Evolutionary conservation across 2,113 vertebrate species (phyloP), one percentile per base, ranked within the genome.

Genomic region (Neolamprologus variostigma): DNA sequence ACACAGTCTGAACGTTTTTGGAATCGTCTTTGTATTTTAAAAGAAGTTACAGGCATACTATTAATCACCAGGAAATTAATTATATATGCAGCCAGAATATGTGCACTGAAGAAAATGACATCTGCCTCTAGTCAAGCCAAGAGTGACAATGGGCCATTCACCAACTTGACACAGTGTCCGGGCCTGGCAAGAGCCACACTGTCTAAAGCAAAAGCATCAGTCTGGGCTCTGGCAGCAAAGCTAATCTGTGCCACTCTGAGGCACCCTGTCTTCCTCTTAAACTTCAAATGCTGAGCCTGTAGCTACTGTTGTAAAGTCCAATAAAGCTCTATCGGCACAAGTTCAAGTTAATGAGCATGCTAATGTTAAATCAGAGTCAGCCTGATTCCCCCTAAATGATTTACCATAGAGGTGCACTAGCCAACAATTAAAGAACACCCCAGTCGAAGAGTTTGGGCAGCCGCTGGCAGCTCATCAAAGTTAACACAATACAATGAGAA

Each of bases 61-160:
- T 35, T 50, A 84, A 63, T 86, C 85, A 90, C 61, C 33, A 37
- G 84, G 59, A 86, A 90, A 89, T 86, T 31, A 85, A 89, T 86
- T 89, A 55, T 76, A 84, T 54, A 83, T 79, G 92, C 91, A 35
- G 63, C 21, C 7, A 26, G 91, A 83, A 90, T 91, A 90, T 45
- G 4, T 8, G 21, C 50, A 51, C 55, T 90, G 66, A 86, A 92
- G 66, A 90, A 37, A 92, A 88, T 90, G 80, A 93, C 93, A 91
- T 91, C 88, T 90, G 87, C 87, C 88, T 87, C 50, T 83, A 90
- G 91, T 90, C 88, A 93, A 13, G 90, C 93, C 55, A 84, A 76
- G 83, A 87, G 89, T 81, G 89, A 95, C 95, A 95, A 94, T 92
- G 90, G 91, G 80, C 73, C 91, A 89, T 94, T 96, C 90, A 94